Base-by-base conservation (phyloP, 1,140 invertebrate genomes). In the Dermatophagoides farinae region DNA sequence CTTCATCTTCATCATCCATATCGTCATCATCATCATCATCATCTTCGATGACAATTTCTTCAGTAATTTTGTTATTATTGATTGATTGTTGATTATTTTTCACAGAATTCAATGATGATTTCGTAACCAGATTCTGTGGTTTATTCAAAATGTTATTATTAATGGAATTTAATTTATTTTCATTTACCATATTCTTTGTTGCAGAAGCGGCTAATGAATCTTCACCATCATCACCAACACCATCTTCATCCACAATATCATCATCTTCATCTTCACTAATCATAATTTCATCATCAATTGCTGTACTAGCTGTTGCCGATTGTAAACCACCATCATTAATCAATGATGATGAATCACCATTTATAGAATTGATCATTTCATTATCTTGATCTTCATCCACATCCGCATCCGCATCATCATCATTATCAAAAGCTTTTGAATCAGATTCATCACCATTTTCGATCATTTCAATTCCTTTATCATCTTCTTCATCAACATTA, bases 1-100 rank as follows among this genome's bases (percentile, higher is more conserved):
- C 20, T 57, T 14, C 14, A 57, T 37, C 37, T 18, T 40, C 53
- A 31, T 37, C 37, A 16, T 31, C 31, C 2, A 31, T 31, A 31
- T 8, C 22, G 6, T 18, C 37, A 1, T 31, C 37, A 16, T 23
- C 22, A 4, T 31, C 37, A 39, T 37, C 37, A 39, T 53, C 31
- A 40, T n/a, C n/a, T n/a, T 43, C 46, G 23, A 55, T 55, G 5
- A 55, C 11, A 44, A 55, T 55, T 44, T 55, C 53, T 23, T 55
- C 53, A 12, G 14, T 55, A 2, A n/a, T 39, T 37, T 55, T 23
- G 5, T 55, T 14, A 39, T 55, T 23, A 50, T 50, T 25, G n/a
- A 23, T 50, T 20, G 10, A 43, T 43, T 4, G 22, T 50, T 50
- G 12, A 25, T 20, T 18, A 43, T 43, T 50, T 50, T 50, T 20